phyloP scores from a whole-genome alignment of 2,113 vertebrate species.

The Atlantisia rogersi region DNA sequence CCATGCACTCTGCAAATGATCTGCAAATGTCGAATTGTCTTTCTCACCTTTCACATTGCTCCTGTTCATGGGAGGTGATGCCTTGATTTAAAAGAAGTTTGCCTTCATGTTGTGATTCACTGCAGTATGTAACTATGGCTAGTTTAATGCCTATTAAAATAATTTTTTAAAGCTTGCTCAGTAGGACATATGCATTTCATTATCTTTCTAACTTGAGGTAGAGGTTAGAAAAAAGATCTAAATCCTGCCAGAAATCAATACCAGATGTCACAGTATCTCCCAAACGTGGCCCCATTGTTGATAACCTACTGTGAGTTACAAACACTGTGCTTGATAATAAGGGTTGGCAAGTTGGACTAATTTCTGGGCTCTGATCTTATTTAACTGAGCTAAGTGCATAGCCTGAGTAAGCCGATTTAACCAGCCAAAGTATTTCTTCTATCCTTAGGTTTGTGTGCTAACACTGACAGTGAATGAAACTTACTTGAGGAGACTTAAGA shows the following conservation, averaged over 20 bases:
- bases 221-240: neutral
- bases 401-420: neutral
- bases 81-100: neutral
- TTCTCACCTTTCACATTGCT: neutral
- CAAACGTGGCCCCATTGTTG: neutral
- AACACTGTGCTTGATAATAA: constrained; percentile 31
- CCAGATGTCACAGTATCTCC: neutral
- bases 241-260: constrained; percentile 39
- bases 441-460: neutral
- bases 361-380: constrained; percentile 2
- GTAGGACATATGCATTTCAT: neutral
- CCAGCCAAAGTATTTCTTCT: neutral
- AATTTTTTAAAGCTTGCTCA: neutral
- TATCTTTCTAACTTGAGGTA: neutral
- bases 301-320: constrained; percentile 26
- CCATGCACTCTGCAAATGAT: neutral
- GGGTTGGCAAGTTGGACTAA: neutral
- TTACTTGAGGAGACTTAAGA: neutral
- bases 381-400: neutral
- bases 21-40: neutral
- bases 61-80: neutral
- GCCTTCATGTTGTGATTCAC: neutral
- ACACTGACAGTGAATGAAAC: neutral
- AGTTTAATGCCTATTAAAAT: neutral
- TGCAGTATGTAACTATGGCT: neutral